phyloP scores from a whole-genome alignment of 2,888 invertebrate genomes.

The Oegoconia quadripuncta region DNA sequence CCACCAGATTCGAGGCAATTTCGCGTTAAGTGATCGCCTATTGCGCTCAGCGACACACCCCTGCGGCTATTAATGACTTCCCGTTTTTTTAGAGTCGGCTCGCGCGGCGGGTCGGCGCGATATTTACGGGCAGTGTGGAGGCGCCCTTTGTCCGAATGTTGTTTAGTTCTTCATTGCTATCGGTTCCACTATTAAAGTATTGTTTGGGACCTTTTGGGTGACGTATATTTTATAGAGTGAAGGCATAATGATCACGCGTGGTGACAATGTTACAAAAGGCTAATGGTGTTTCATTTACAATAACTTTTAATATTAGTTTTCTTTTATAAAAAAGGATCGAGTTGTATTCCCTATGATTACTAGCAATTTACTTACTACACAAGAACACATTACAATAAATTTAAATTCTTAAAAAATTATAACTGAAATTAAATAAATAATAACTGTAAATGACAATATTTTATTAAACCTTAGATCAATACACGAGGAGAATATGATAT shows the following conservation, averaged over 20 bases:
- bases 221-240: slow-evolving; percentile 22
- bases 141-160: slow-evolving; percentile 43
- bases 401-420: no score
- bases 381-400: no score
- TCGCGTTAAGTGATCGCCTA: slow-evolving; percentile 62
- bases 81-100: slow-evolving; percentile 57
- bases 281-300: slow-evolving; percentile 11
- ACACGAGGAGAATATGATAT: no score
- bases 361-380: no score
- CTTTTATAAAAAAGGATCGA: no score
- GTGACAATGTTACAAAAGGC: slow-evolving; percentile 8
- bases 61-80: slow-evolving; percentile 39
- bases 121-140: slow-evolving; percentile 53
- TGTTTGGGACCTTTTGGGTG: slow-evolving; percentile 37
- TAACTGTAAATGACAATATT: no score
- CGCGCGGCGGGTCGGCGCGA: slow-evolving; percentile 54
- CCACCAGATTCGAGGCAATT: slow-evolving; percentile 45
- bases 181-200: slow-evolving; percentile 47
- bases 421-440: no score
- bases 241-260: slow-evolving; percentile 13
- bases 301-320: no score
- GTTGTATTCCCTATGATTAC: no score
- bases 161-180: slow-evolving; percentile 52
- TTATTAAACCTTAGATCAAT: no score
- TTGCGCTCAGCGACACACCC: slow-evolving; percentile 18